Conservation (phyloP, 2,888 invertebrate genomes). For the Drymonia ruficornis region DNA sequence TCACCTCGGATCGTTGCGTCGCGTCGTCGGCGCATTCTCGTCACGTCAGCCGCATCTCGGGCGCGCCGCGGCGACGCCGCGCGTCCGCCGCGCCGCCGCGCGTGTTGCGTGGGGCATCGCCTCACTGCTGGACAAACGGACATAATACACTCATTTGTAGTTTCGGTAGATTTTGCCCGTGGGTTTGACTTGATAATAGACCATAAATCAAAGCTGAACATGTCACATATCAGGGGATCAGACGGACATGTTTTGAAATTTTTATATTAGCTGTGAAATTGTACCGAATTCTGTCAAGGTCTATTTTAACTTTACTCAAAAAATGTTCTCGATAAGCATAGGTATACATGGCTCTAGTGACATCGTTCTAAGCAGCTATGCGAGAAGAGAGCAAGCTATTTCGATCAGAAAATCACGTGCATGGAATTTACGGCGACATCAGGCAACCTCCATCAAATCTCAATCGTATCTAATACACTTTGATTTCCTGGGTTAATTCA, state of each 20-base stretch:
- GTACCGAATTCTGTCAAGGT: background rate
- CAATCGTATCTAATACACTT: no score
- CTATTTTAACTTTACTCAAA: background rate
- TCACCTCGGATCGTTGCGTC: constrained; percentile 22
- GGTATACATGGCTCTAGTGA: background rate
- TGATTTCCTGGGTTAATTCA: no score
- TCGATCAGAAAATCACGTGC: no score
- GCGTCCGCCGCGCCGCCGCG: constrained; percentile 38
- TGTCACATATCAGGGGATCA: background rate
- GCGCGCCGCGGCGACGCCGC: constrained; percentile 43
- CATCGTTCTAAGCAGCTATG: no score
- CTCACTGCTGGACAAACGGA: background rate
- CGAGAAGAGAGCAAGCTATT: no score
- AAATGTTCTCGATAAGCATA: background rate
- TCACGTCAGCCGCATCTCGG: constrained; percentile 44
- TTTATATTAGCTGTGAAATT: constrained; percentile 1
- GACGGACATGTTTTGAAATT: constrained; percentile 1
- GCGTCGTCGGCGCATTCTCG: constrained; percentile 35
- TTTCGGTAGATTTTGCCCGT: background rate
- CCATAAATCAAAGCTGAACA: constrained; percentile 4
- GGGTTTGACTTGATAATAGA: background rate
- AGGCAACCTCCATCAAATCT: no score
- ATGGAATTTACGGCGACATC: no score
- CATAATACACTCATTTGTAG: constrained; percentile 5
- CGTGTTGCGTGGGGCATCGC: constrained; percentile 16